These are phyloP conservation scores for Limnodromus scolopaceus DNA, from an alignment of 2,797 vertebrate genomes.

Conservation along the genomic window DNA sequence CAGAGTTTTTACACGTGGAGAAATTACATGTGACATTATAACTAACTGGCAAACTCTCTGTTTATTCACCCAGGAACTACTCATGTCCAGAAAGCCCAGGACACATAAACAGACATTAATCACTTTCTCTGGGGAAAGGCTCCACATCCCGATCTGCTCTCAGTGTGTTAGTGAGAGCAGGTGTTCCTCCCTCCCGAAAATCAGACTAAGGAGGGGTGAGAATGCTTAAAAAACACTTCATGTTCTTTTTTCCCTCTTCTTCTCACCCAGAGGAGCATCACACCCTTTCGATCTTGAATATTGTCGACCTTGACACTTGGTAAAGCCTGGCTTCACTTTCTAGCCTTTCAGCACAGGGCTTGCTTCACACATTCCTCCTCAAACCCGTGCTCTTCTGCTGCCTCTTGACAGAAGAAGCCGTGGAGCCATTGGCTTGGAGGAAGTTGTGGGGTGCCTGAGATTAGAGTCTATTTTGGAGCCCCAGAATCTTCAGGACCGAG, in stretches of 20 bases:
- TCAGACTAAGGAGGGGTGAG: background rate
- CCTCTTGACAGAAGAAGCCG: conserved; percentile 17
- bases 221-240: background rate
- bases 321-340: conserved; percentile 38
- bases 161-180: background rate
- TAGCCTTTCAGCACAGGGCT: conserved; percentile 66
- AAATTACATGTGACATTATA: background rate
- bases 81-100: background rate
- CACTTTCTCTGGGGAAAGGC: background rate
- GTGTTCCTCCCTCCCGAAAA: background rate
- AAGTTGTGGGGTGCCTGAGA: background rate
- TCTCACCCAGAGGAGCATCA: background rate
- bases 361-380: conserved; percentile 63
- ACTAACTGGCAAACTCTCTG: background rate
- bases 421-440: background rate
- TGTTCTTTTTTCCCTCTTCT: background rate
- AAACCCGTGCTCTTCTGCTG: background rate
- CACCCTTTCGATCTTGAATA: background rate
- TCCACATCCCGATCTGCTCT: background rate
- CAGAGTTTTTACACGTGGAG: background rate
- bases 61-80: background rate
- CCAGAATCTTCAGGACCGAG: background rate
- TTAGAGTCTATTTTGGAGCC: conserved; percentile 49
- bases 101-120: background rate
- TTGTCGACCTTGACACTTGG: conserved; percentile 35